Evolutionary conservation across 1,140 invertebrate genomes (phyloP), one percentile per base, ranked within the genome.

Genomic region (Telenomus remus): DNA sequence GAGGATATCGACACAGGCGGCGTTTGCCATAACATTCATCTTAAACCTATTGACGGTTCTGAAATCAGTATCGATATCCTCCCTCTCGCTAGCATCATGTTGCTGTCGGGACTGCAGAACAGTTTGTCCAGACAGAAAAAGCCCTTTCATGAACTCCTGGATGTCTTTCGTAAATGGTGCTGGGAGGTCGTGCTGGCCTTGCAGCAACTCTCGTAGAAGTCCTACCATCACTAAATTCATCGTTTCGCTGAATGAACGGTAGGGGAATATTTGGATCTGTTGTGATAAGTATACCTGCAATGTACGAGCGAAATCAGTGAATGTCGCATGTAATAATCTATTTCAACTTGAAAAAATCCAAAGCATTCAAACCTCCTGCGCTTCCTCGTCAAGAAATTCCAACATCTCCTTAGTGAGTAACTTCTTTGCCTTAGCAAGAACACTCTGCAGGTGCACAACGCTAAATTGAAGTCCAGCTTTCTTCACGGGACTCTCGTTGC

Each of bases 11-110:
- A 99, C 95, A 86, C 97, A 99, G 11, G 97, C 96, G 2, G 97
- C 97, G 89, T 98, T 98, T 0, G 96, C 96, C 91, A 97, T 96
- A 0, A 99, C 96, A 83, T 97, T 97, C 27, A 98, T 93, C 89
- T 98, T 97, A 81, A 97, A 96, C 82, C 94, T 94, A 87, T 97
- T 97, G 4, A 97, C 92, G 0, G 93, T 92, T 0, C 91, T 90
- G 78, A 89, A 93, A 85, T 94, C 94, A 50, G 89, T 93, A 80
- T 95, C 94, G n/a, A 92, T 88, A 61, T 94, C 92, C 81, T 95
- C 94, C n/a, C 91, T 89, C 81, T 95, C 94, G 54, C 93, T 94
- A 0, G 92, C 91, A 84, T 96, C 93, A 77, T 95, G 94, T 83
- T 94, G 93, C 43, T 94, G 91, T 54, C 71, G 69, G 5, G 93